Evolutionary conservation across 2,113 vertebrate genomes (phyloP).

Genomic region (Athene noctua): DNA sequence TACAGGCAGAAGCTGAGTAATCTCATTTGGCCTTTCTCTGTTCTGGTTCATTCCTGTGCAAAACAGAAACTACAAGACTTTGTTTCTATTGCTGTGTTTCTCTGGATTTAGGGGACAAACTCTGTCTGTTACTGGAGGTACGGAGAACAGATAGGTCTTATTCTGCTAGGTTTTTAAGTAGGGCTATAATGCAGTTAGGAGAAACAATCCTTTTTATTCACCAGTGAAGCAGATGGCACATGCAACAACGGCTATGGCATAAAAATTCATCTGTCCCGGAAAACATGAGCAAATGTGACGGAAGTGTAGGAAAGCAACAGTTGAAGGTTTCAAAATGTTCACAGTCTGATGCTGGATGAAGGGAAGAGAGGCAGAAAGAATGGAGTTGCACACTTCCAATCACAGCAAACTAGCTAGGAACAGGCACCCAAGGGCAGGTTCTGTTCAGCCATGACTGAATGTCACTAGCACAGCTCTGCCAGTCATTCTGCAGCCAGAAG

Average conservation of each 20-base stretch:
- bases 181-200: background rate
- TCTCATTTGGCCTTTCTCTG: background rate
- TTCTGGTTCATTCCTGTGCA: background rate
- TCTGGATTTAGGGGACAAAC: background rate
- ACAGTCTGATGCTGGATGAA: background rate
- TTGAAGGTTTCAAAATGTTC: background rate
- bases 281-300: background rate
- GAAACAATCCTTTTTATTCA: background rate
- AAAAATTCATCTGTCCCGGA: background rate
- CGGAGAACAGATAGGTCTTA: background rate
- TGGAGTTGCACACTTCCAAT: background rate
- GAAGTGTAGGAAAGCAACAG: background rate
- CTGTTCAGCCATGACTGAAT: background rate
- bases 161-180: background rate
- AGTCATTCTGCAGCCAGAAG: background rate
- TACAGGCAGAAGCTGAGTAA: background rate
- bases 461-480: background rate
- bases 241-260: background rate
- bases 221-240: background rate
- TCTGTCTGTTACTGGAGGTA: background rate
- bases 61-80: background rate
- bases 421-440: background rate
- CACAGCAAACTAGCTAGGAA: background rate
- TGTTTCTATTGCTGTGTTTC: background rate
- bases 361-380: background rate